Evolutionary conservation across 53 echinoderm and acorn worm genomes (phyloP).

Genomic region (Apostichopus leukothele): DNA sequence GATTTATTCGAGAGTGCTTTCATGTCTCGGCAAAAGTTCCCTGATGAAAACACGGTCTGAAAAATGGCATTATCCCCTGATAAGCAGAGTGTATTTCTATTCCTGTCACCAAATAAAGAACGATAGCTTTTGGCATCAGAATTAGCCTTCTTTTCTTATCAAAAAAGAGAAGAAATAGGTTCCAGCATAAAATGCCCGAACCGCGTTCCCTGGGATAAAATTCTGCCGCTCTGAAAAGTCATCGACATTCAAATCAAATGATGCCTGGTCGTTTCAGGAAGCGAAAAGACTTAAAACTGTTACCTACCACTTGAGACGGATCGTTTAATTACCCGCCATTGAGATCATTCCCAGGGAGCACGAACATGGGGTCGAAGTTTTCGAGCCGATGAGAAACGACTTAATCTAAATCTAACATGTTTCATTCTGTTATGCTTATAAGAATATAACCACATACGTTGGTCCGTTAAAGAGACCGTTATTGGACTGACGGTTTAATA

Average conservation of each 20-base stretch:
- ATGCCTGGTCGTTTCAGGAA: not conserved
- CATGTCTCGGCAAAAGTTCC: conserved; percentile 11
- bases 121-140: conserved; percentile 8
- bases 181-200: not conserved
- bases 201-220: not conserved
- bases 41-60: not conserved
- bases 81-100: not conserved
- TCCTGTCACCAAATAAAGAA: not conserved
- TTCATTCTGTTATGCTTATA: too few species aligned
- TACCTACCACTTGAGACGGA: not conserved
- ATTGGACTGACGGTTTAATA: too few species aligned
- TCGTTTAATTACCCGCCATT: not conserved
- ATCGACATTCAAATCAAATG: not conserved
- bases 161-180: not conserved
- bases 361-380: too few species aligned
- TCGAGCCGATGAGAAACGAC: too few species aligned
- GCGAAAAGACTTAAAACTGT: not conserved
- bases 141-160: not conserved
- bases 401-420: too few species aligned
- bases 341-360: too few species aligned
- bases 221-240: not conserved
- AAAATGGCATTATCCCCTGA: not conserved
- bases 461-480: too few species aligned
- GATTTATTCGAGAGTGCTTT: conserved; percentile 35
- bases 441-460: too few species aligned